Conservation (phyloP, 2,888 invertebrate genomes). For the Andrena chrysosceles region DNA sequence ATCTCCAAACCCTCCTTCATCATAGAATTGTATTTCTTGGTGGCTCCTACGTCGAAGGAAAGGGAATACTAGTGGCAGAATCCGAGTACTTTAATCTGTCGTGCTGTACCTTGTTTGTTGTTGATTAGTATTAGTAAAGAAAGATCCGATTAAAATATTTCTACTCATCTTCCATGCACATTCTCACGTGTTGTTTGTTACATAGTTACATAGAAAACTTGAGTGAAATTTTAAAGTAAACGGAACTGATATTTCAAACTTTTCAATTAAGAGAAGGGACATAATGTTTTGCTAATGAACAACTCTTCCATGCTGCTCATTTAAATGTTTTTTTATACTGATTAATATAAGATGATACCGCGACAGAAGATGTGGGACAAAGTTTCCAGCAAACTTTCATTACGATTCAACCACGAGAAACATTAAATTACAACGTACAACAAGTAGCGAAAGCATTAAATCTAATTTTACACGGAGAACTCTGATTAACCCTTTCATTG, state of each 20-base stretch:
- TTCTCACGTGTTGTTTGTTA: background rate
- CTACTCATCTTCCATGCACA: background rate
- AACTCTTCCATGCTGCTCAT: background rate
- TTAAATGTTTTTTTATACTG: background rate
- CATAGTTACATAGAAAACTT: background rate
- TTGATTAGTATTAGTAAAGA: background rate
- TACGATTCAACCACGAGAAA: background rate
- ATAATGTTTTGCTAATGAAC: background rate
- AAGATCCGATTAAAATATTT: slow-evolving; percentile 14
- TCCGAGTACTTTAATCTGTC: background rate
- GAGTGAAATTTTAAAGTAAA: background rate
- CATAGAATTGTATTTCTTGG: slow-evolving; percentile 17
- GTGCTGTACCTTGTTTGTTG: background rate
- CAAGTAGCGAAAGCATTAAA: background rate
- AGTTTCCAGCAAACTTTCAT: background rate
- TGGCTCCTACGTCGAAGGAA: slow-evolving; percentile 5
- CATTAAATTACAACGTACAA: background rate
- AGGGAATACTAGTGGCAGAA: slow-evolving; percentile 8
- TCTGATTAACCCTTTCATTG: slow-evolving; percentile 27
- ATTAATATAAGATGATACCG: background rate
- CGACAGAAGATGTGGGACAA: background rate
- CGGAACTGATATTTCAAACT: background rate
- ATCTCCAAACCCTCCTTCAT: background rate
- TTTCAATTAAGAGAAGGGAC: background rate
- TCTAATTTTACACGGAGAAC: background rate